Evolutionary conservation across 1,140 invertebrate genomes (phyloP).

Genomic region (Musca domestica): DNA sequence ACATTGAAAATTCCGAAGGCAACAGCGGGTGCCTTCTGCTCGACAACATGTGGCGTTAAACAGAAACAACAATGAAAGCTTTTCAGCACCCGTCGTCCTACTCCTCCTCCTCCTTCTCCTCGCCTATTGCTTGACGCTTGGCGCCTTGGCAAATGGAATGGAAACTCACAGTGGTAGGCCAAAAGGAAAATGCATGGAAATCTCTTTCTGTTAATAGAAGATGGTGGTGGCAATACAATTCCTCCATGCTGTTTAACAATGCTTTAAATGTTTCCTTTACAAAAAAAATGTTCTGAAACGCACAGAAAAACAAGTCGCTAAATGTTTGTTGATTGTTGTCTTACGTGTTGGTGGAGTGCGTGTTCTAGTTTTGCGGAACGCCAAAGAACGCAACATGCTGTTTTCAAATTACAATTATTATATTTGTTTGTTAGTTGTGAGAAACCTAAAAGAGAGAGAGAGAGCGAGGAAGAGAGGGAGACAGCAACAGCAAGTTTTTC

Average conservation of each 20-base stretch:
- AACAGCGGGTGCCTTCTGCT: not conserved
- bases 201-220: too few species aligned
- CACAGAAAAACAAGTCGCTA: slow-evolving; percentile 39
- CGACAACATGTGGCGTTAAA: not conserved
- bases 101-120: too few species aligned
- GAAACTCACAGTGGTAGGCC: not conserved
- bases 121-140: too few species aligned
- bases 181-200: not conserved
- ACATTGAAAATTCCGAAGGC: not conserved
- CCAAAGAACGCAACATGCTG: slow-evolving; percentile 12
- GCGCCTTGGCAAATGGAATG: too few species aligned
- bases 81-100: too few species aligned
- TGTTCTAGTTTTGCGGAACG: slow-evolving; percentile 6
- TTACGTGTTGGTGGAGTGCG: slow-evolving; percentile 38
- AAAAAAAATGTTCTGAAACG: not conserved
- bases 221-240: too few species aligned
- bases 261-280: too few species aligned
- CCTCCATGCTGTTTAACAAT: too few species aligned
- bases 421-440: slow-evolving; percentile 36
- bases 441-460: too few species aligned
- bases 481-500: not conserved
- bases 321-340: slow-evolving; percentile 54
- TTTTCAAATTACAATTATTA: slow-evolving; percentile 51
- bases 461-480: too few species aligned
- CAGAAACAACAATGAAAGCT: too few species aligned